Evolutionary conservation across 1,140 invertebrate genomes (phyloP), one percentile per base, ranked within the genome.

Genomic region (Scaptomyza montana): DNA sequence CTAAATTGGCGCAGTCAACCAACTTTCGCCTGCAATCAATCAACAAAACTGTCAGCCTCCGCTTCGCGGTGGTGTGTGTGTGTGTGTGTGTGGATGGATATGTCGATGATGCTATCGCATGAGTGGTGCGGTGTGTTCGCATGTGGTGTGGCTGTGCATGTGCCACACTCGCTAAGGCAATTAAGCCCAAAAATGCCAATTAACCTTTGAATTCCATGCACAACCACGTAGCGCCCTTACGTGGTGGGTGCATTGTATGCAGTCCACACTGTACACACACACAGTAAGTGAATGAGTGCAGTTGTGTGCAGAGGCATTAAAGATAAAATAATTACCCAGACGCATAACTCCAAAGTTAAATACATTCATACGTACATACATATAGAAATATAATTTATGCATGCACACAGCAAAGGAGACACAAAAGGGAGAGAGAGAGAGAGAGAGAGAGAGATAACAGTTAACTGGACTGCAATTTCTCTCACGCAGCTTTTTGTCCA

Each of bases 281-380:
- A 33, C 3, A 33, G 2, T 33, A 33, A 21, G 41, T 25, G 54
- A 49, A 10, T 12, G 19, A 25, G 3, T 49, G 46, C 16, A 64
- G 64, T 66, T 45, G 41, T 77, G 73, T 74, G 56, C 63, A 67
- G 50, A 62, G 64, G 49, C 30, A 49, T 41, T 25, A 67, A 89
- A 84, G 77, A 87, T 87, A 87, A 89, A 89, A 89, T 89, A 89
- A 89, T 89, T 89, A 89, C 85, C 84, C 85, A 80, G 80, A 84
- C 85, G 85, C 85, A 89, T 89, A 89, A 80, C 80, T 89, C 84
- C 76, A 89, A 87, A 87, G 84, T 89, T 87, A 87, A 87, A 89
- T 89, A 80, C 69, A 39, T 12, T 2, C 21, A 25, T 4, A 25
- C 21, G 2, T 25, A 25, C 21, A 25, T 25, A 25, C 21, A 25